Conservation (phyloP, 2,888 invertebrate species). For the Sinopyrophorus schimmeli region DNA sequence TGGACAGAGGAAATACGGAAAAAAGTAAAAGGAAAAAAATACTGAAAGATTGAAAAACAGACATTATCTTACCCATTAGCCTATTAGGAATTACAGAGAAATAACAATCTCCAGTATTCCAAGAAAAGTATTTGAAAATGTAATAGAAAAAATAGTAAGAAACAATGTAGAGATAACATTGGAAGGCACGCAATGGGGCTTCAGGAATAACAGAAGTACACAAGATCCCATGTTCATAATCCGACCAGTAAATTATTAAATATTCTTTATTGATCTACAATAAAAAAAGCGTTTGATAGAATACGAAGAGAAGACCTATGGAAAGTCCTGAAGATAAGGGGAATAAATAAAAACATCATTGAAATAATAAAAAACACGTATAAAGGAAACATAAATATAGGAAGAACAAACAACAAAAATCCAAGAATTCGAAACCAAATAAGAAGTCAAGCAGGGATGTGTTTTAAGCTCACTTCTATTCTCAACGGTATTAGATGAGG, state of each 20-base stretch:
- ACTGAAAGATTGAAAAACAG: slow-evolving; percentile 3
- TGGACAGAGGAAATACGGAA: slow-evolving; percentile 1
- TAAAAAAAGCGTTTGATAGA: neutral
- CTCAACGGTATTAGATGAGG: slow-evolving; percentile 1
- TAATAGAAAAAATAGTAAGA: slow-evolving; percentile 6
- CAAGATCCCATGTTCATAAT: neutral
- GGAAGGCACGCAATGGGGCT: slow-evolving; percentile 7
- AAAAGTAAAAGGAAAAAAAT: neutral
- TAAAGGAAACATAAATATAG: neutral
- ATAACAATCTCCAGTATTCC: slow-evolving; percentile 1
- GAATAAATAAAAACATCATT: slow-evolving; percentile 5
- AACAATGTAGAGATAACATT: slow-evolving; percentile 2
- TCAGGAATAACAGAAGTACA: slow-evolving; percentile 2
- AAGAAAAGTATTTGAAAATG: slow-evolving; percentile 1
- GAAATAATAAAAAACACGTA: slow-evolving; percentile 2
- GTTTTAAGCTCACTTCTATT: slow-evolving; percentile 5
- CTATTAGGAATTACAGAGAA: slow-evolving; percentile 1
- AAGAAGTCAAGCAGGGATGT: slow-evolving; percentile 4
- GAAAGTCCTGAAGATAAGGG: neutral
- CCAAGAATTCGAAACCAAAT: slow-evolving; percentile 2
- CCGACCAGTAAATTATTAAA: neutral
- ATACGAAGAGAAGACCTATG: slow-evolving; percentile 2
- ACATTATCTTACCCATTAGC: slow-evolving; percentile 1
- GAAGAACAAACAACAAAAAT: neutral
- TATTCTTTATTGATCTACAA: neutral